Base-by-base conservation (phyloP, 2,888 invertebrate genomes). In the Stratiomys singularior region DNA sequence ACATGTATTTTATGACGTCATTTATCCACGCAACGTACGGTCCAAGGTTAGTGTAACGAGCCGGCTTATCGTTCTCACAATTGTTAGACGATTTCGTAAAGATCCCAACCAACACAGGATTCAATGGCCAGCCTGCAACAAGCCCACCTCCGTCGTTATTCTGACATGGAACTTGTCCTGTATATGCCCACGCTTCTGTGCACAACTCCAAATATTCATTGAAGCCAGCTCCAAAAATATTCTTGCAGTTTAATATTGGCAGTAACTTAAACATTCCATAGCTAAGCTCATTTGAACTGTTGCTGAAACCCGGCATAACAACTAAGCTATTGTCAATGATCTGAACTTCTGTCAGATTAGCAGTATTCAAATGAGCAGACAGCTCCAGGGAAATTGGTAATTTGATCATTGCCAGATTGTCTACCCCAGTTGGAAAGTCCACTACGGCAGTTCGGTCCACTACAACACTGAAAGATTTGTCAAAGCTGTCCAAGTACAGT, bases 61-160 rank as follows among this genome's bases (percentile, higher is more conserved):
- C 74, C 7, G 74, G 58, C 0, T 1, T 2, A n/a, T 60, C 21
- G 1, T 21, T 30, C n/a, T 37, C 47, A 23, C 74, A 74, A 44
- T 58, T 74, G 13, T n/a, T 37, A 74, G 37, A 37, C 1, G 60
- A 25, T 13, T 74, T 71, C 13, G 80, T 79, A 66, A 81, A 81
- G 47, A 81, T 72, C 1, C 81, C 82, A 63, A 80, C 78, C 63
- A 82, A 63, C 28, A 69, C 23, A 0, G 82, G 81, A n/a, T 76
- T 44, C n/a, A 25, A 5, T 15, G 81, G 81, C 81, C 81, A 82
- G 56, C 77, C 76, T 9, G 81, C 58, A 15, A 81, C 76, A 46
- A 82, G 72, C 18, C 82, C 82, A 56, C 80, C 82, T 0, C 82
- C 81, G 60, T 80, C 74, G 44, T 80, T 80, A 13, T 80, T 80